phyloP scores from a whole-genome alignment of 2,113 vertebrate genomes.

The Pomatorhinus ruficollis region DNA sequence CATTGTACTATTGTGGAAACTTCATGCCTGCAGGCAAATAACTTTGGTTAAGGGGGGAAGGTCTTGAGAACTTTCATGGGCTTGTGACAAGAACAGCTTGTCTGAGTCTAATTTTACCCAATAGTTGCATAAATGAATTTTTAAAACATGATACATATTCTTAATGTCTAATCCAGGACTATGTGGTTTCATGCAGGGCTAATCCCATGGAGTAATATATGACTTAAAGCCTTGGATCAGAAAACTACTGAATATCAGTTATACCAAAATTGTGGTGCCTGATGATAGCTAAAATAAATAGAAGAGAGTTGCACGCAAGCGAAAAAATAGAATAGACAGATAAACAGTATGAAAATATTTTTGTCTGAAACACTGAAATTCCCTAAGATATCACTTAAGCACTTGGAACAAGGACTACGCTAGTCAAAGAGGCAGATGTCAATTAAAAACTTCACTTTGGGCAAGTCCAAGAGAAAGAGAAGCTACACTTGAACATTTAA shows the following conservation, averaged over 20 bases:
- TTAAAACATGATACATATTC: constrained; percentile 62
- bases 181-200: constrained; percentile 32
- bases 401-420: background rate
- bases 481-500: background rate
- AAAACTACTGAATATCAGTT: constrained; percentile 42
- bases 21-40: constrained; percentile 40
- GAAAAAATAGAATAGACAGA: background rate
- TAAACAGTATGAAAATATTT: background rate
- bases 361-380: background rate
- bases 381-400: background rate
- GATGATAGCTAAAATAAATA: constrained; percentile 24
- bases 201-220: constrained; percentile 45
- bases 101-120: constrained; percentile 60
- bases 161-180: constrained; percentile 52
- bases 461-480: background rate
- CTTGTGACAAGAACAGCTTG: constrained; percentile 48
- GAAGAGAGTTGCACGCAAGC: background rate
- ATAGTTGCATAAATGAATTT: constrained; percentile 61
- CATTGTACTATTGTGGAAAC: background rate
- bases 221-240: constrained; percentile 48
- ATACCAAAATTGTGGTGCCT: constrained; percentile 30
- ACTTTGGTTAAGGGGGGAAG: constrained; percentile 19
- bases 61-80: constrained; percentile 10
- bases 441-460: background rate
- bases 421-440: background rate